A percentile compares a stretch with the other conserved stretches of the same genome.
Evolutionary conservation across 2,888 invertebrate species (phyloP).

Genomic region (Drosophila ustulata): DNA sequence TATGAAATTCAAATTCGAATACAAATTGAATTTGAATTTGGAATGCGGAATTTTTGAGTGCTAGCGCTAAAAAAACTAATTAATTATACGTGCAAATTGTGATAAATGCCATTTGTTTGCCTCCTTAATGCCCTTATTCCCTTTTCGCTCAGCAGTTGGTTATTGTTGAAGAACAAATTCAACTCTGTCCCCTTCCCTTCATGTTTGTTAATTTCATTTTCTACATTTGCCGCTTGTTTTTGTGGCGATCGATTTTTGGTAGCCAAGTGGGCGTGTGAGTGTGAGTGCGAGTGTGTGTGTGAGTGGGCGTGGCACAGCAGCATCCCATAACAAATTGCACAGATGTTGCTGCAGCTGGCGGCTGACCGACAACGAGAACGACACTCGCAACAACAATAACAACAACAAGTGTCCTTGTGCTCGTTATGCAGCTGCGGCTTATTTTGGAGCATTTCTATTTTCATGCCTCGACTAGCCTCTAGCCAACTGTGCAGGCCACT

Average conservation of each 20-base stretch:
- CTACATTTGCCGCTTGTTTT: constrained; percentile 20
- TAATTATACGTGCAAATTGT: constrained; percentile 80
- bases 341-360: constrained; percentile 42
- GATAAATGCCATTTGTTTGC: constrained; percentile 65
- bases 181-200: neutral
- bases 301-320: constrained; percentile 32
- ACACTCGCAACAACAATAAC: constrained; percentile 1
- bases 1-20: constrained; percentile 65
- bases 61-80: constrained; percentile 64
- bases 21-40: constrained; percentile 53
- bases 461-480: constrained; percentile 46
- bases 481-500: constrained; percentile 26
- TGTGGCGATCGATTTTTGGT: constrained; percentile 48
- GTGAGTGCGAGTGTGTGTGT: neutral
- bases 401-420: constrained; percentile 71
- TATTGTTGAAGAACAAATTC: constrained; percentile 7
- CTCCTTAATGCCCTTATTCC: constrained; percentile 9
- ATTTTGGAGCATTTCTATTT: constrained; percentile 78
- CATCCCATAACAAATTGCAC: constrained; percentile 50
- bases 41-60: constrained; percentile 34
- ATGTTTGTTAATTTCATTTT: constrained; percentile 33
- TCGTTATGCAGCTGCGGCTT: constrained; percentile 62
- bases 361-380: constrained; percentile 27
- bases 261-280: neutral
- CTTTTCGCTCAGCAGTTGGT: constrained; percentile 1